Percentiles rank a stretch among this genome's conserved stretches.
Evolutionary conservation across 2,888 invertebrate genomes (phyloP).

Genomic region (Ophioninae sp.): DNA sequence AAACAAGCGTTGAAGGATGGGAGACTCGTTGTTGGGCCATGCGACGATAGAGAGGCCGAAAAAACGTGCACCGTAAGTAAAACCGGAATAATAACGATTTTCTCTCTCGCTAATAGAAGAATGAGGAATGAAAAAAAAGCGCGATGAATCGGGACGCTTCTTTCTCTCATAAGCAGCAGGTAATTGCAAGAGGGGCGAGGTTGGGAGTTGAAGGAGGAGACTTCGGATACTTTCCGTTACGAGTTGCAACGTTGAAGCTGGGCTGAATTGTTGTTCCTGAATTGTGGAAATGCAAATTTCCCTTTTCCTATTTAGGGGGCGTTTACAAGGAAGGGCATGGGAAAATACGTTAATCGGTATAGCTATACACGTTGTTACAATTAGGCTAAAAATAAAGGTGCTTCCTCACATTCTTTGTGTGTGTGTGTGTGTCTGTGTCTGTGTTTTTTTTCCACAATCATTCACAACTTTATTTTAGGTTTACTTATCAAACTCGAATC

Average conservation of each 20-base stretch:
- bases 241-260: conserved; percentile 9
- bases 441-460: conserved; percentile 59
- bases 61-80: conserved; percentile 11
- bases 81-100: conserved; percentile 17
- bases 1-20: conserved; percentile 1
- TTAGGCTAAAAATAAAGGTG: conserved; percentile 75
- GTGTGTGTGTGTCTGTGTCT: not conserved
- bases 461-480: conserved; percentile 65
- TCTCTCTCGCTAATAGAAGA: conserved; percentile 38
- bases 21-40: not conserved
- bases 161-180: conserved; percentile 25
- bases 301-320: not conserved
- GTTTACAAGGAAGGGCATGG: conserved; percentile 13
- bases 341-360: conserved; percentile 52
- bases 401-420: conserved; percentile 56
- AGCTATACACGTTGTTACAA: conserved; percentile 73
- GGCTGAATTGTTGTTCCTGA: conserved; percentile 16
- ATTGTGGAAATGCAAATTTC: not conserved
- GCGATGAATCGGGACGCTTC: conserved; percentile 17
- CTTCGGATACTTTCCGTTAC: conserved; percentile 21
- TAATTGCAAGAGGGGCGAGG: not conserved
- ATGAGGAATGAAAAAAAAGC: conserved; percentile 16
- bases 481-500: conserved; percentile 71
- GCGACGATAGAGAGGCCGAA: not conserved
- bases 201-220: conserved; percentile 5